These are phyloP conservation scores for Chaenodraco wilsoni DNA, from an alignment of 2,797 vertebrate species.

Conservation along the genomic window DNA sequence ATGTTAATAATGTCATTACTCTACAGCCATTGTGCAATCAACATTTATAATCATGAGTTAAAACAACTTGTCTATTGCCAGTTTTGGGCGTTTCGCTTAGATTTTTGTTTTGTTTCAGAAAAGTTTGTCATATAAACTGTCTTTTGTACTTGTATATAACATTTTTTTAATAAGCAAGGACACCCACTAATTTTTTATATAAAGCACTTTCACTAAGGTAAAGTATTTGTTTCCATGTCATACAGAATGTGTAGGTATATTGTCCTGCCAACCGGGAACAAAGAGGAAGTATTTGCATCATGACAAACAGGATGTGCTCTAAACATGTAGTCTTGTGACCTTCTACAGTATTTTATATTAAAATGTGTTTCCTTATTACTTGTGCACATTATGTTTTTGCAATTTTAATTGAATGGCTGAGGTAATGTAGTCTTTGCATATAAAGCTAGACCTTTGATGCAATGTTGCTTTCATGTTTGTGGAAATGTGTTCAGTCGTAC, in stretches of 20 bases:
- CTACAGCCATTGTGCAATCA: no score
- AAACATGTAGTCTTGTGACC: conserved; percentile 30
- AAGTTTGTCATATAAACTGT: conserved; percentile 16
- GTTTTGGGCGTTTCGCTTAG: conserved; percentile 7
- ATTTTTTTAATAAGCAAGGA: conserved; percentile 53
- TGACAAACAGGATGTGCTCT: conserved; percentile 20
- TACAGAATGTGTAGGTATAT: conserved; percentile 24
- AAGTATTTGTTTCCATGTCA: conserved; percentile 34
- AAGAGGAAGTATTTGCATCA: conserved; percentile 9
- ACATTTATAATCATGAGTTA: no score
- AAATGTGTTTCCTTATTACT: conserved; percentile 41
- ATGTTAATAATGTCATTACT: no score
- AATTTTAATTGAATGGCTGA: no score
- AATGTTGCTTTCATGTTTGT: no score
- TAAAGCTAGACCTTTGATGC: no score
- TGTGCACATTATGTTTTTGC: no score
- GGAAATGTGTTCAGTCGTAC: no score
- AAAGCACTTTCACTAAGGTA: conserved; percentile 70
- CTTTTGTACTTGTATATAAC: conserved; percentile 55
- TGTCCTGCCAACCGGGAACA: conserved; percentile 23
- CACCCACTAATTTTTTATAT: conserved; percentile 55
- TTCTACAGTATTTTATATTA: conserved; percentile 56
- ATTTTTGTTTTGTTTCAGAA: conserved; percentile 39
- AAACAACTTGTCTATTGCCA: no score
- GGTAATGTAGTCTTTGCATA: no score